These are phyloP conservation scores for Agrochola lychnidis DNA, from an alignment of 2,888 invertebrate species.

Conservation along the genomic window DNA sequence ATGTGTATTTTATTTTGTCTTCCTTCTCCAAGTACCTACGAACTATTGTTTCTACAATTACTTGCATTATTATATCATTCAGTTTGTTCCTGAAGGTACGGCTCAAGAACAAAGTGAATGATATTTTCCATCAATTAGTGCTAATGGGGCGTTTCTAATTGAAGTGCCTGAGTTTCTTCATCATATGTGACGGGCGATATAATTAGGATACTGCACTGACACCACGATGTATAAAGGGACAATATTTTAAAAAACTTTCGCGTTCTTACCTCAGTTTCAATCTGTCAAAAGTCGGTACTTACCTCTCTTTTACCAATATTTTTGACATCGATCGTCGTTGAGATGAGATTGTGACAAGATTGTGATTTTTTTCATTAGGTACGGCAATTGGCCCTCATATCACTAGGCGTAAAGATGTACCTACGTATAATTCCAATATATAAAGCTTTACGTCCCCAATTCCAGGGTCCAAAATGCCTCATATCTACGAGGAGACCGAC, in stretches of 20 bases:
- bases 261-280: not conserved
- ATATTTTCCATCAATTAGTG: not conserved
- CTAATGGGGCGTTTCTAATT: not conserved
- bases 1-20: conserved; percentile 40
- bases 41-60: not conserved
- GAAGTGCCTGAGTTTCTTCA: not conserved
- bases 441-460: not conserved
- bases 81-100: not conserved
- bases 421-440: not conserved
- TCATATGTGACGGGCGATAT: not conserved
- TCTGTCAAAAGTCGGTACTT: not conserved
- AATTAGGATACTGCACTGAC: not conserved
- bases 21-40: not conserved
- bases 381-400: no score
- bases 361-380: not conserved
- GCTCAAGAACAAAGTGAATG: not conserved
- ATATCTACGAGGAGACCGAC: conserved; percentile 81
- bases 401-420: not conserved
- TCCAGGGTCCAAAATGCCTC: conserved; percentile 75
- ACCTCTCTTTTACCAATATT: not conserved
- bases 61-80: not conserved
- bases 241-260: not conserved
- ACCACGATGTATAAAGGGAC: not conserved
- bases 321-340: not conserved
- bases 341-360: no score